A percentile compares a stretch with the other conserved stretches of the same genome.
phyloP scores from a whole-genome alignment of 2,888 invertebrate species.

The Volucella zonaria region DNA sequence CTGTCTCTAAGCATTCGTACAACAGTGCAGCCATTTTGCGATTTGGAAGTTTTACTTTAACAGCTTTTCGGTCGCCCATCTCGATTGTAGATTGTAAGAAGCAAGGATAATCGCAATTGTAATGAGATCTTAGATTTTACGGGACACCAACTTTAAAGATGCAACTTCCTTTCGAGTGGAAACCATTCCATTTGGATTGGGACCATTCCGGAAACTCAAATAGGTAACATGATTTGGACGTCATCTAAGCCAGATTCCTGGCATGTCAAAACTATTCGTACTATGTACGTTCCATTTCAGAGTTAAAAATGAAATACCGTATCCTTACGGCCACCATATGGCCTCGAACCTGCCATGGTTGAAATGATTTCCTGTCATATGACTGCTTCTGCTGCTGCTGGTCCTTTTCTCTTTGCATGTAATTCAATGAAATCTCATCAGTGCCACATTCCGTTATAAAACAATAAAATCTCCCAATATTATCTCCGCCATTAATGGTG shows the following conservation, averaged over 20 bases:
- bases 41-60: constrained; percentile 25
- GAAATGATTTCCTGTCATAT: constrained; percentile 6
- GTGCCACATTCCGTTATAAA: constrained; percentile 35
- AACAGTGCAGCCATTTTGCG: constrained; percentile 23
- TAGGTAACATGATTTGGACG: no score
- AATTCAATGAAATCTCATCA: neutral
- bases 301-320: neutral
- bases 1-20: constrained; percentile 6
- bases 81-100: neutral
- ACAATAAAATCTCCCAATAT: constrained; percentile 55
- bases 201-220: no score
- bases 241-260: no score
- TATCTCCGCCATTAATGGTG: constrained; percentile 38
- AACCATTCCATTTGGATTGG: no score
- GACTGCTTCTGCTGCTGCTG: constrained; percentile 1
- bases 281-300: neutral
- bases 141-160: neutral
- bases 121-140: constrained; percentile 8
- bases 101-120: constrained; percentile 32
- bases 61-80: neutral
- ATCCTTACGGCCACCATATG: neutral
- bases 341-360: neutral
- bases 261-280: neutral
- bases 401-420: neutral
- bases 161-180: no score